These are phyloP conservation scores for Agriopis aurantiaria DNA, from an alignment of 2,888 invertebrate genomes.

Conservation along the genomic window DNA sequence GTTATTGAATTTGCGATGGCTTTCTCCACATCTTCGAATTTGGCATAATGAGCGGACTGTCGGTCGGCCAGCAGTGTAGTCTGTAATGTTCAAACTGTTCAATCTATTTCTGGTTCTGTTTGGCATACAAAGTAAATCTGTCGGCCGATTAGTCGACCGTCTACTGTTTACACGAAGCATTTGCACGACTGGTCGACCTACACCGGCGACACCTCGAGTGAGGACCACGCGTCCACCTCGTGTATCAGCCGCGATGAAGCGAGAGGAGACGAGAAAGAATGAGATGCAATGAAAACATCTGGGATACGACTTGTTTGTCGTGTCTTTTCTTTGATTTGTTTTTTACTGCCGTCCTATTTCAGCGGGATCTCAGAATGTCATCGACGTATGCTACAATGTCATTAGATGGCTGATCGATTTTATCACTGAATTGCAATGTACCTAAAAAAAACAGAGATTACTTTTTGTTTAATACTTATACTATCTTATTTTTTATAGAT, in stretches of 20 bases:
- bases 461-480: neutral
- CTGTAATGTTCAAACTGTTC: neutral
- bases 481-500: neutral
- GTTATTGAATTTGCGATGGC: neutral
- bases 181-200: constrained; percentile 48
- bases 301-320: constrained; percentile 52
- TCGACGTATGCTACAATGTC: constrained; percentile 24
- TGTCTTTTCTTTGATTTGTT: constrained; percentile 49
- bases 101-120: constrained; percentile 22
- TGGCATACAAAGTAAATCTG: constrained; percentile 32
- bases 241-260: constrained; percentile 51
- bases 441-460: too few relatives aligned
- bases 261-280: constrained; percentile 49
- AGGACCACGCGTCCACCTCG: constrained; percentile 56
- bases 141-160: constrained; percentile 44
- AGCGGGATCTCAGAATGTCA: constrained; percentile 32
- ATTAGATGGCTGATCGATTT: constrained; percentile 23
- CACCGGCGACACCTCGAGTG: constrained; percentile 42
- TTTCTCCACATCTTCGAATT: neutral
- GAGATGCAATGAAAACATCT: constrained; percentile 69
- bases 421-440: neutral
- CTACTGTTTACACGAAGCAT: constrained; percentile 37
- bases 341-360: constrained; percentile 51
- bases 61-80: neutral
- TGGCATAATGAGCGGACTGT: constrained; percentile 11